A percentile compares a stretch with the other conserved stretches of the same genome.
These are phyloP conservation scores for Hydrotaea diabolus DNA, from an alignment of 2,888 invertebrate genomes.

Conservation along the genomic window DNA sequence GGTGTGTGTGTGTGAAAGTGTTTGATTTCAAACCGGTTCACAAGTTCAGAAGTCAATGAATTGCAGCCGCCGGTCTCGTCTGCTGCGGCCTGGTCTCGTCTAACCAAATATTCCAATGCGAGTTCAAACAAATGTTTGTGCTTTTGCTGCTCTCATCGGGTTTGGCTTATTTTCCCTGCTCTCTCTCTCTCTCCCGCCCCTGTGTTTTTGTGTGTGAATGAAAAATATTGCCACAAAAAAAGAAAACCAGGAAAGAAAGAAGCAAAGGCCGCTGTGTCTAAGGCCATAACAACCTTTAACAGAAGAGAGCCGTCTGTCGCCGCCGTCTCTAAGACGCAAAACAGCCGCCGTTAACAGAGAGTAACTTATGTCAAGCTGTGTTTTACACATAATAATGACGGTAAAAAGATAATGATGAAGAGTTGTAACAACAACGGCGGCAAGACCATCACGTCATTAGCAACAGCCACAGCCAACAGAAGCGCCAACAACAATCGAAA, in stretches of 20 bases:
- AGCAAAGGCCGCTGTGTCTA: background rate
- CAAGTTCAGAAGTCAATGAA: slow-evolving; percentile 37
- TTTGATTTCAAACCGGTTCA: slow-evolving; percentile 19
- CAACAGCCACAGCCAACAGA: slow-evolving; percentile 8
- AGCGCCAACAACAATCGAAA: background rate
- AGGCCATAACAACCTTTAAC: background rate
- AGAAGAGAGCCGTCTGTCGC: background rate
- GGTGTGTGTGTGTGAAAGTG: background rate
- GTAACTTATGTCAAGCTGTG: slow-evolving; percentile 47
- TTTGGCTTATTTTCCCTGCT: slow-evolving; percentile 5
- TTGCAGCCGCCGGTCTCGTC: background rate
- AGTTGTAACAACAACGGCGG: background rate
- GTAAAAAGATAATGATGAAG: slow-evolving; percentile 11
- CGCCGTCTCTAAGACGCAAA: background rate
- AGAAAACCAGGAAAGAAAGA: background rate
- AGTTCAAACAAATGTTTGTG: background rate
- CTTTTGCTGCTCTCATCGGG: background rate
- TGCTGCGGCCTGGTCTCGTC: background rate
- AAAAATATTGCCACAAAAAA: background rate
- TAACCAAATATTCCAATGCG: background rate
- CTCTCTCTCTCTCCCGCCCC: too few species aligned
- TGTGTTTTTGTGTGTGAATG: background rate
- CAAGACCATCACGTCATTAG: slow-evolving; percentile 31
- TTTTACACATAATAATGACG: slow-evolving; percentile 32
- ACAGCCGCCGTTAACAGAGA: background rate